These are phyloP conservation scores for Emydura subglobosa DNA, from an alignment of 2,113 vertebrate species.

Conservation along the genomic window DNA sequence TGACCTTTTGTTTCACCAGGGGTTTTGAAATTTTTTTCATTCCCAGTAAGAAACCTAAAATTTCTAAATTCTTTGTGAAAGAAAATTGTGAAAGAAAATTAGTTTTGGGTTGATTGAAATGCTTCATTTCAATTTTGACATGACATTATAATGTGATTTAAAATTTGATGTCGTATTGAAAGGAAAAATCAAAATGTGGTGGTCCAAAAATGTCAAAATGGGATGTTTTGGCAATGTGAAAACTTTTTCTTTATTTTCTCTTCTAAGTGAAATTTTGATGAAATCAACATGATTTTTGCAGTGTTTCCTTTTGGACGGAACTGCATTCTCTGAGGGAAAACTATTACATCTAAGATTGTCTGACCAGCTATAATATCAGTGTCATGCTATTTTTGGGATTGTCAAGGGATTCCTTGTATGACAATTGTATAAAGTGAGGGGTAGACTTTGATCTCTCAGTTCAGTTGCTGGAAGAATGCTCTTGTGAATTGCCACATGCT, in stretches of 20 bases:
- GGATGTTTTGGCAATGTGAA: neutral
- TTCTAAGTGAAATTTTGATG: neutral
- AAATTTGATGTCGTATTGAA: neutral
- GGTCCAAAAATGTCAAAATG: neutral
- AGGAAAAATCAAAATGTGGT: neutral
- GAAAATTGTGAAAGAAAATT: neutral
- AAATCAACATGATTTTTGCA: neutral
- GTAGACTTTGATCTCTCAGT: neutral
- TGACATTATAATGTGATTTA: neutral
- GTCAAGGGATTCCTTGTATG: neutral
- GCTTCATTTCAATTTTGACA: neutral
- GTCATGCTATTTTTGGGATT: neutral
- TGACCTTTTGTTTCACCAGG: neutral
- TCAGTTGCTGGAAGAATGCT: neutral
- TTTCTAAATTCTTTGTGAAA: neutral
- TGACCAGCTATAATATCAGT: neutral
- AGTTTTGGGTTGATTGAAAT: neutral
- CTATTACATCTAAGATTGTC: neutral
- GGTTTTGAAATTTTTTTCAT: neutral
- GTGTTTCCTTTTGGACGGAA: neutral
- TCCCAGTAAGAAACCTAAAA: neutral
- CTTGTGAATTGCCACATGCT: rapidly evolving
- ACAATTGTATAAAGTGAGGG: neutral
- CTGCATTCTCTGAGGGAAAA: neutral
- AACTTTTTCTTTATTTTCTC: neutral